Conservation (phyloP, 2,888 invertebrate species). For the Drosophila koepferae region DNA sequence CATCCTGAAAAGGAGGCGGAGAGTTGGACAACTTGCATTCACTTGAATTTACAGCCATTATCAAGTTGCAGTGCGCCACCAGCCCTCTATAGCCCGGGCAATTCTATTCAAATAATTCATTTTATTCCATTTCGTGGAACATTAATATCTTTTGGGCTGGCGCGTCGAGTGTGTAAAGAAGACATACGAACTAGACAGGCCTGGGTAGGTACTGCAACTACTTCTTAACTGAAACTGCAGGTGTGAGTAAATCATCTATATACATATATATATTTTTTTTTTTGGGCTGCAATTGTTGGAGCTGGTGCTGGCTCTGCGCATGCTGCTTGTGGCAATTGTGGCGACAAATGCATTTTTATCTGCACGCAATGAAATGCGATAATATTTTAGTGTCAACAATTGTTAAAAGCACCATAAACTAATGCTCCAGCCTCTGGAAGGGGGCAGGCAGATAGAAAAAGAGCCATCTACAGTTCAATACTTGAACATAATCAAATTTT, state of each 20-base stretch:
- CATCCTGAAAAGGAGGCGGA: slow-evolving; percentile 7
- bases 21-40: slow-evolving; percentile 47
- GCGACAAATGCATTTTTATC: slow-evolving; percentile 82
- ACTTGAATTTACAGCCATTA: slow-evolving; percentile 73
- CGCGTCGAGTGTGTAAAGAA: slow-evolving; percentile 73
- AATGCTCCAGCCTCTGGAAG: slow-evolving; percentile 58
- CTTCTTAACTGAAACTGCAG: slow-evolving; percentile 49
- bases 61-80: slow-evolving; percentile 59
- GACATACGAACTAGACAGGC: slow-evolving; percentile 70
- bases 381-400: slow-evolving; percentile 84
- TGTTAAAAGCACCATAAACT: slow-evolving; percentile 83
- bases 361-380: slow-evolving; percentile 82
- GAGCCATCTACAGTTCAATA: slow-evolving; percentile 74
- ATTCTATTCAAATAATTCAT: slow-evolving; percentile 83
- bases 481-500: slow-evolving; percentile 78
- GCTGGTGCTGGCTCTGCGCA: slow-evolving; percentile 18
- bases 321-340: slow-evolving; percentile 74
- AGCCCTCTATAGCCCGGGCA: slow-evolving; percentile 52
- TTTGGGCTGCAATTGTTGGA: slow-evolving; percentile 12
- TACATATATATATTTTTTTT: not conserved
- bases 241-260: slow-evolving; percentile 78
- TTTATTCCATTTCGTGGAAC: slow-evolving; percentile 80
- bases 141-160: slow-evolving; percentile 76
- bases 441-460: slow-evolving; percentile 40
- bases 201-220: slow-evolving; percentile 20